Percentiles rank a stretch among this genome's conserved stretches.
Conservation (phyloP, 2,797 vertebrate species). For the Sarcoramphus papa region DNA sequence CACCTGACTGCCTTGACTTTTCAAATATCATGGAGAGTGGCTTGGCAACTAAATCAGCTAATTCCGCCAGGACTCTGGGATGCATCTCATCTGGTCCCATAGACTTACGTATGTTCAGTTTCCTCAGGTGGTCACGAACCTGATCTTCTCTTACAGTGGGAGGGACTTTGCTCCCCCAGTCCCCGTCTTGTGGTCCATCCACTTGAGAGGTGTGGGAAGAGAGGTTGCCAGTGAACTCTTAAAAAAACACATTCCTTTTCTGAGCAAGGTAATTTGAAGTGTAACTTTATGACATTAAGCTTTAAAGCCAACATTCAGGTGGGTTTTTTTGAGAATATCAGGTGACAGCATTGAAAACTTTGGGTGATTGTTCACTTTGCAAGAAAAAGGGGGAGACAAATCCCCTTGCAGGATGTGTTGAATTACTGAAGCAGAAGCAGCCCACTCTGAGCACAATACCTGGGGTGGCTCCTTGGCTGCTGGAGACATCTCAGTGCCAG, state of each 20-base stretch:
- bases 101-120: no score
- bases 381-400: neutral
- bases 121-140: no score
- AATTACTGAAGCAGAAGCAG: neutral
- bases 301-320: neutral
- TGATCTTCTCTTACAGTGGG: no score
- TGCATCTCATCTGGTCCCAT: no score
- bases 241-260: neutral
- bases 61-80: no score
- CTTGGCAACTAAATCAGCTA: no score
- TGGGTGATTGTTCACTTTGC: neutral
- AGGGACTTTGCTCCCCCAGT: no score
- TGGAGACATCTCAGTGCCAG: neutral
- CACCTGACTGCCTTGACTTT: no score
- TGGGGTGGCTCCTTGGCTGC: neutral
- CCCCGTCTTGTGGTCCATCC: neutral
- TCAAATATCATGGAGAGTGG: no score
- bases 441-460: neutral
- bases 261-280: neutral
- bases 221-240: neutral
- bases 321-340: neutral
- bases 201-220: neutral
- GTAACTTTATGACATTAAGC: neutral
- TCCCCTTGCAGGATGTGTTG: neutral
- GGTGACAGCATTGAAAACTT: neutral